phyloP scores from a whole-genome alignment of 2,113 vertebrate genomes.

The Malurus alboscapulatus region DNA sequence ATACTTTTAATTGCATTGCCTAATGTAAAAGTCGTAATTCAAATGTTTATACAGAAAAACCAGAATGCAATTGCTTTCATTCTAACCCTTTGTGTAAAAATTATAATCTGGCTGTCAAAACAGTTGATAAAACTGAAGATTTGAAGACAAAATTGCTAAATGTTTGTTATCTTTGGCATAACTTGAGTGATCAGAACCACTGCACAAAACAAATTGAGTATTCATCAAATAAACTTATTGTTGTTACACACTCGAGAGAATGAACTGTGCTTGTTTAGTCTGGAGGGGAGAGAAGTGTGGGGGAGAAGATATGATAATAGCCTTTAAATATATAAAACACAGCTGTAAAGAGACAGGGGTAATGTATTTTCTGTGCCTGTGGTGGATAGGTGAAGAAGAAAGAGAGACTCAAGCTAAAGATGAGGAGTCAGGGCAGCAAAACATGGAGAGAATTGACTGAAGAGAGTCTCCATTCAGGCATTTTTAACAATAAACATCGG shows the following conservation, averaged over 20 bases:
- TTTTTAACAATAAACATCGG: neutral
- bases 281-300: neutral
- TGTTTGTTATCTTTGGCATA: slow-evolving; percentile 52
- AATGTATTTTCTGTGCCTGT: neutral
- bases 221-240: slow-evolving; percentile 26
- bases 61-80: slow-evolving; percentile 2
- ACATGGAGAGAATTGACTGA: neutral
- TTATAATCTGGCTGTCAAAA: slow-evolving; percentile 20
- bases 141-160: slow-evolving; percentile 4
- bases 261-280: slow-evolving; percentile 29
- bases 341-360: neutral
- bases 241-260: neutral
- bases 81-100: slow-evolving; percentile 30
- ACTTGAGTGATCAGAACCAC: neutral
- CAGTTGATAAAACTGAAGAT: slow-evolving; percentile 13
- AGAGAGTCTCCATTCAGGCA: neutral
- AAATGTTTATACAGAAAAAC: neutral
- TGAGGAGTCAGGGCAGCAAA: neutral
- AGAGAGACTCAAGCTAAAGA: neutral
- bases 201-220: neutral
- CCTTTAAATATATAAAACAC: neutral
- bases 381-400: neutral
- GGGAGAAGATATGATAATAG: neutral
- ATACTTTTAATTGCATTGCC: neutral
- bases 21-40: neutral